These are phyloP conservation scores for Edolisoma coerulescens DNA, from an alignment of 2,113 vertebrate species.

Conservation along the genomic window DNA sequence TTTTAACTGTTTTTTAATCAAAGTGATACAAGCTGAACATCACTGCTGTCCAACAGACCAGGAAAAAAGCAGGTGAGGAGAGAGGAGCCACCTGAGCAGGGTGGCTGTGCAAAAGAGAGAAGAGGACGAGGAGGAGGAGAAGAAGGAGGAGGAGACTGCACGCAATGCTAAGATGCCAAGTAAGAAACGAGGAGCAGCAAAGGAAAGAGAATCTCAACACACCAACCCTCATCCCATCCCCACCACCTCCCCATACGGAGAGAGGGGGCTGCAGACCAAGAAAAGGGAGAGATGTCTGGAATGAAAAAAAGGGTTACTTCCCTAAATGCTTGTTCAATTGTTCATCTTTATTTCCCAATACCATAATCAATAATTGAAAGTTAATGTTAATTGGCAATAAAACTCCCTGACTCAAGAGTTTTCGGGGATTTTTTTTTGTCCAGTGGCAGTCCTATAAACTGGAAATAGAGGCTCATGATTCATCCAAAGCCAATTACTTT, in stretches of 20 bases:
- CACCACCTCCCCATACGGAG: not conserved
- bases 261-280: not conserved
- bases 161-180: rapidly evolving
- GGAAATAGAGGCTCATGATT: not conserved
- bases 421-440: too few relatives aligned
- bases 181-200: not conserved
- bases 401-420: not conserved
- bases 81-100: not conserved
- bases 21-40: not conserved
- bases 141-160: not conserved
- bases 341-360: not conserved
- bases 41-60: not conserved
- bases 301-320: not conserved
- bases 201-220: rapidly evolving
- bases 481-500: not conserved
- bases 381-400: not conserved
- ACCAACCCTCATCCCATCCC: not conserved
- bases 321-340: not conserved
- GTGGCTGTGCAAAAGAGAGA: not conserved
- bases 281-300: not conserved
- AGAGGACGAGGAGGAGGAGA: not conserved
- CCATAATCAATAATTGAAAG: rapidly evolving
- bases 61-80: not conserved
- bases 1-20: not conserved
- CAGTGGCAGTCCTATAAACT: not conserved